Percentiles rank a stretch among this genome's conserved stretches.
These are phyloP conservation scores for Caiman crocodilus DNA, from an alignment of 2,797 vertebrate species.

Conservation along the genomic window DNA sequence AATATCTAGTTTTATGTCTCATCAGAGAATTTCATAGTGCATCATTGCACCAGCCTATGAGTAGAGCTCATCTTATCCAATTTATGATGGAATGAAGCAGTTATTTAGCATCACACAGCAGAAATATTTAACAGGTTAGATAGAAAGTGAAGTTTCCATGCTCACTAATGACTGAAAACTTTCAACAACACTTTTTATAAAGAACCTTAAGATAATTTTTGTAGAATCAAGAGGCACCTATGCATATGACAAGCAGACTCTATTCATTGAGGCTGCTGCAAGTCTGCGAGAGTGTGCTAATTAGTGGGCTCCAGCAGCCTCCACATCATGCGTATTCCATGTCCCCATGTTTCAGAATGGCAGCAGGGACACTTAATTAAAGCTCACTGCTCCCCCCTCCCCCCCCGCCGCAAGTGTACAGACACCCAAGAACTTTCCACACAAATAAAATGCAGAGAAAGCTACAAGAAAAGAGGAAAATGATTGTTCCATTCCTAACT, in stretches of 20 bases:
- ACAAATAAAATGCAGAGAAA: neutral
- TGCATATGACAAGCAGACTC: no score
- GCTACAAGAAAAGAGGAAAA: neutral
- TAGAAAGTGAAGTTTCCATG: neutral
- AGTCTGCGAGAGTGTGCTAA: no score
- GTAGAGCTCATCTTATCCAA: neutral
- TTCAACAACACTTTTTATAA: neutral
- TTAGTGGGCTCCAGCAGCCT: no score
- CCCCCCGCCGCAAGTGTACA: no score
- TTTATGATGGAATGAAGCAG: neutral
- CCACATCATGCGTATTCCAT: no score
- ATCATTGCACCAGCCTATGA: neutral
- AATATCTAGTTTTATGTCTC: neutral
- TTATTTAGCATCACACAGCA: neutral
- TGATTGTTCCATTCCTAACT: neutral
- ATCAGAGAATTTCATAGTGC: neutral
- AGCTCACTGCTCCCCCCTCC: no score
- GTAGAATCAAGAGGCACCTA: neutral
- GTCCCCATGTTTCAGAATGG: no score
- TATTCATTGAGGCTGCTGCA: no score
- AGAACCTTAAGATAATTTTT: neutral
- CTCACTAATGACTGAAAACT: neutral
- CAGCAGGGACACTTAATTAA: no score
- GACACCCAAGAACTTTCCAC: neutral
- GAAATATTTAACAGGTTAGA: neutral